Conservation (phyloP, 2,113 vertebrate genomes). For the Stegastes partitus region DNA sequence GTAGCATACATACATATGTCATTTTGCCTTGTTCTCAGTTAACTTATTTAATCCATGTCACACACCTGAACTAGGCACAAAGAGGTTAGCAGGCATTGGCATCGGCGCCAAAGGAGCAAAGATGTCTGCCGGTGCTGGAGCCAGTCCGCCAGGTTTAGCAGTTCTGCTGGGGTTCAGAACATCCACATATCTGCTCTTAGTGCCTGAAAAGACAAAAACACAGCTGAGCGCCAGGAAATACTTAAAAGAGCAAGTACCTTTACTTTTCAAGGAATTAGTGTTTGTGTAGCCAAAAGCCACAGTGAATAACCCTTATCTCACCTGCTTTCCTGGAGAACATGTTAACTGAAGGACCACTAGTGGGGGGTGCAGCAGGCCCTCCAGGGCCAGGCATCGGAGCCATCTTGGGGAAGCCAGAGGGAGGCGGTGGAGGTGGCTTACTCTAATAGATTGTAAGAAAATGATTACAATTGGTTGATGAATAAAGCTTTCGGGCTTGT, state of each 20-base stretch:
- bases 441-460: constrained; percentile 79
- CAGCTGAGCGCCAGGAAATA: constrained; percentile 9
- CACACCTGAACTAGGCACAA: constrained; percentile 91
- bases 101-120: constrained; percentile 96
- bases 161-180: constrained; percentile 90
- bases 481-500: background rate
- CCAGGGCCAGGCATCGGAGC: constrained; percentile 73
- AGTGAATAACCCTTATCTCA: constrained; percentile 61
- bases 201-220: constrained; percentile 70
- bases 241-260: background rate
- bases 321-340: constrained; percentile 97
- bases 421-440: constrained; percentile 92
- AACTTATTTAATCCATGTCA: background rate
- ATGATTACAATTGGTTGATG: background rate
- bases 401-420: constrained; percentile 88
- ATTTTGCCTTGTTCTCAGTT: background rate
- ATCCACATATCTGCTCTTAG: constrained; percentile 92
- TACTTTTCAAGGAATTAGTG: background rate
- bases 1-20: too few species aligned
- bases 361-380: constrained; percentile 76
- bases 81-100: constrained; percentile 90
- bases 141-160: constrained; percentile 76
- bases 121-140: constrained; percentile 89
- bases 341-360: constrained; percentile 86
- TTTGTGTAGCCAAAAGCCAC: background rate